Evolutionary conservation across 2,797 vertebrate genomes (phyloP).

Genomic region (Antrozous pallidus): DNA sequence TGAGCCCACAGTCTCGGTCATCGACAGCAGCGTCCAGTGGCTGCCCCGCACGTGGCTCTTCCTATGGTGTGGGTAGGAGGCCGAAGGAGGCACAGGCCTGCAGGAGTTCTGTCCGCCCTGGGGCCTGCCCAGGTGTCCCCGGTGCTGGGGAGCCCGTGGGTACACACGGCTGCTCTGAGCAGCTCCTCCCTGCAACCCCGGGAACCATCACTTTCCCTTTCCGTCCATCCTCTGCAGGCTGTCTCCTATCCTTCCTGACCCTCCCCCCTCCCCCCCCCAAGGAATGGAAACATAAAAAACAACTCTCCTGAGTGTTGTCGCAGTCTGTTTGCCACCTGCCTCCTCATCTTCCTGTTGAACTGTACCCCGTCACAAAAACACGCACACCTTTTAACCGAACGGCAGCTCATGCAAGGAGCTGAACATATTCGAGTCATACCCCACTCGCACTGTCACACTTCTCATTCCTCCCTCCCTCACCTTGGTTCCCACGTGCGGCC

Average conservation of each 20-base stretch:
- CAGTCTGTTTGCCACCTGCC: neutral
- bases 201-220: neutral
- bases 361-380: neutral
- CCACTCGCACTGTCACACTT: accelerated
- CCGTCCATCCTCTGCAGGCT: neutral
- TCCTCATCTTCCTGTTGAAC: neutral
- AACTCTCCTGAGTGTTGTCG: neutral
- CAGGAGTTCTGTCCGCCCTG: neutral
- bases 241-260: neutral
- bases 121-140: accelerated
- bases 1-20: neutral
- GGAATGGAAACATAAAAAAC: neutral
- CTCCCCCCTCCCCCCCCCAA: neutral
- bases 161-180: neutral
- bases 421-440: accelerated
- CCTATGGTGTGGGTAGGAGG: neutral
- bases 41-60: neutral
- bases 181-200: neutral
- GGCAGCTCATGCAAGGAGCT: neutral
- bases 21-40: neutral
- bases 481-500: neutral
- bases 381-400: neutral
- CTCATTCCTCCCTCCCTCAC: neutral
- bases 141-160: neutral
- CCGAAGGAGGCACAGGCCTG: neutral